Evolutionary conservation across 2,113 vertebrate species (phyloP), one percentile per base, ranked within the genome.

Genomic region (Oostethus manadensis): DNA sequence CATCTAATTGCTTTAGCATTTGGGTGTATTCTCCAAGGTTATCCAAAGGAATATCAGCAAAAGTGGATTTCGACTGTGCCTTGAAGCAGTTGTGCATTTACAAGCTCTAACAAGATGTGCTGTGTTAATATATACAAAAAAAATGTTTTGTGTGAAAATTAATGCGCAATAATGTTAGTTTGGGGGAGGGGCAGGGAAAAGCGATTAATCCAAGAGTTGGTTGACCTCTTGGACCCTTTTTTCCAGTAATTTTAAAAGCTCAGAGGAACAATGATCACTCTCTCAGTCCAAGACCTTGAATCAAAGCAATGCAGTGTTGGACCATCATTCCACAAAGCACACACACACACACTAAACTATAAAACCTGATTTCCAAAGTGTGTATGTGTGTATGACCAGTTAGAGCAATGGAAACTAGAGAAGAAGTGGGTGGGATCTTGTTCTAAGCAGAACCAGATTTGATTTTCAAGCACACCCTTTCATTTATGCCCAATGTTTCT

Each of bases 381-480:
- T 77, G 60, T 73, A 62, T 70, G 68, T 77, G 68, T 70, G 61
- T 68, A 66, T 62, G 67, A 71, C 74, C 60, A 54, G 81, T 79
- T 68, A 78, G 77, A 79, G 67, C 64, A 61, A 77, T 83, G 80
- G 80, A 80, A 88, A 86, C 66, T 61, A 62, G 82, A 83, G 80
- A 69, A 74, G 68, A 69, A 70, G 66, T 76, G 68, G 80, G 78
- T 58, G 77, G 81, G 64, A 81, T 74, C 70, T 57, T 51, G 47
- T 57, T 58, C 45, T 86, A 87, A 88, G 80, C 82, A 78, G 70
- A 89, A 84, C 71, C 85, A 87, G 83, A 86, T 85, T 82, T 72
- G 48, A 68, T 76, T 85, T 75, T 79, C 59, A 68, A 58, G 53
- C 64, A 64, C 70, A 65, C 61, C 18, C 44, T 65, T 77, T 74